Evolutionary conservation across 2,797 vertebrate genomes (phyloP).

Genomic region (Oreochromis grahami): DNA sequence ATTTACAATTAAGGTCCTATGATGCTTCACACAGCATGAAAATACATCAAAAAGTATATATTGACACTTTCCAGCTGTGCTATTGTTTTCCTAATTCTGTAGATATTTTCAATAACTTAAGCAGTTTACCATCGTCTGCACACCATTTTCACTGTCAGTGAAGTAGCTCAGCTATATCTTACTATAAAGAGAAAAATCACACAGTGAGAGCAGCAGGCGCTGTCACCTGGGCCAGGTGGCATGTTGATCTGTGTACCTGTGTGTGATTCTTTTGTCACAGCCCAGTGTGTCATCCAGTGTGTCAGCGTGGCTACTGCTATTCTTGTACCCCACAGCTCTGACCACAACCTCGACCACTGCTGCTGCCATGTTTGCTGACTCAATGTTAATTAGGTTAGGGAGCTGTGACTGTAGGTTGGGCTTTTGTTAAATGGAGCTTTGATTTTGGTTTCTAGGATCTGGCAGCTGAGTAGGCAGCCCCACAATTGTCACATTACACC

Average conservation of each 20-base stretch:
- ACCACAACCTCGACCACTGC: conserved; percentile 51
- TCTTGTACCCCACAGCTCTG: conserved; percentile 50
- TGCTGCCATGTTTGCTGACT: conserved; percentile 62
- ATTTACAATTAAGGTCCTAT: neutral
- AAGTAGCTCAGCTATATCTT: neutral
- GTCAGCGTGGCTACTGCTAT: conserved; percentile 62
- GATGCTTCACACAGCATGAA: neutral
- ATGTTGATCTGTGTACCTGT: conserved; percentile 43
- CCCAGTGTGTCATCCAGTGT: conserved; percentile 58
- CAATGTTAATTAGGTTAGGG: conserved; percentile 75
- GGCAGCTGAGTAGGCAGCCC: conserved; percentile 56
- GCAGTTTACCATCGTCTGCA: neutral
- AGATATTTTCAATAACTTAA: conserved; percentile 6
- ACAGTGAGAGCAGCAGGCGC: conserved; percentile 20
- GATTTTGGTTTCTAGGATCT: conserved; percentile 66
- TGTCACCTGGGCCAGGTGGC: conserved; percentile 46
- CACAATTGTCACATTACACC: conserved; percentile 61
- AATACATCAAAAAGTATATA: conserved; percentile 13
- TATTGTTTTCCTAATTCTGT: neutral
- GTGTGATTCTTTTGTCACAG: conserved; percentile 63
- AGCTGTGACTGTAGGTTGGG: conserved; percentile 53
- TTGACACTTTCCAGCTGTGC: neutral
- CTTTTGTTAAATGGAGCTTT: conserved; percentile 62
- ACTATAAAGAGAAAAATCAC: neutral
- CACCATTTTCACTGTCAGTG: neutral